A percentile compares a stretch with the other conserved stretches of the same genome.
phyloP scores from a whole-genome alignment of 2,797 vertebrate genomes.

The Clangula hyemalis region DNA sequence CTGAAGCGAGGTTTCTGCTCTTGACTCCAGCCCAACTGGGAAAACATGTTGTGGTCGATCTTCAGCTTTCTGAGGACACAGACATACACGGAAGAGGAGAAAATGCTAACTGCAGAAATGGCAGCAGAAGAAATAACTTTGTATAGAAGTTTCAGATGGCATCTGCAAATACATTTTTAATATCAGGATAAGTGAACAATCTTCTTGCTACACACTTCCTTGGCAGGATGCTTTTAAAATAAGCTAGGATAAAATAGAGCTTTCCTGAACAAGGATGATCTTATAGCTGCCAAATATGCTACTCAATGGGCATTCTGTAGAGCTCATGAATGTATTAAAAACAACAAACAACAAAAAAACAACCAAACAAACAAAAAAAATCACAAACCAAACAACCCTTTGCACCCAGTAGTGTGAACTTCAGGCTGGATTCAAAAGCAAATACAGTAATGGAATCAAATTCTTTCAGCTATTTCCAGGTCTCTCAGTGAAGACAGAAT shows the following conservation, averaged over 20 bases:
- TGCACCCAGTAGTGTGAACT: background rate
- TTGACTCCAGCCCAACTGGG: background rate
- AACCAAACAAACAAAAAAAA: background rate
- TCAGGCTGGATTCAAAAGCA: background rate
- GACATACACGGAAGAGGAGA: background rate
- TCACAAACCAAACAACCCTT: background rate
- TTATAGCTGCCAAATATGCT: slow-evolving; percentile 9
- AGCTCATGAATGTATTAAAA: background rate
- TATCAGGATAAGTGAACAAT: background rate
- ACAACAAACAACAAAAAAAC: background rate
- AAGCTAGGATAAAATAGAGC: slow-evolving; percentile 46
- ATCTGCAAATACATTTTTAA: slow-evolving; percentile 8
- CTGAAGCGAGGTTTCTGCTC: background rate
- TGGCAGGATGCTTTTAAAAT: slow-evolving; percentile 27
- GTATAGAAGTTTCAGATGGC: background rate
- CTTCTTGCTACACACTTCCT: background rate
- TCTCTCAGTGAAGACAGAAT: background rate
- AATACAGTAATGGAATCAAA: background rate
- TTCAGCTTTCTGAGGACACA: rapidly evolving
- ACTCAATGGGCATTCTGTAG: background rate
- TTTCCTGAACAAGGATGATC: background rate
- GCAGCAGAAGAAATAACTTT: background rate
- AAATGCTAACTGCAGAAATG: background rate
- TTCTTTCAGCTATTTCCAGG: background rate
- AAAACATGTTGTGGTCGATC: background rate